Evolutionary conservation across 2,113 vertebrate species (phyloP).

Genomic region (Varanus salvator): DNA sequence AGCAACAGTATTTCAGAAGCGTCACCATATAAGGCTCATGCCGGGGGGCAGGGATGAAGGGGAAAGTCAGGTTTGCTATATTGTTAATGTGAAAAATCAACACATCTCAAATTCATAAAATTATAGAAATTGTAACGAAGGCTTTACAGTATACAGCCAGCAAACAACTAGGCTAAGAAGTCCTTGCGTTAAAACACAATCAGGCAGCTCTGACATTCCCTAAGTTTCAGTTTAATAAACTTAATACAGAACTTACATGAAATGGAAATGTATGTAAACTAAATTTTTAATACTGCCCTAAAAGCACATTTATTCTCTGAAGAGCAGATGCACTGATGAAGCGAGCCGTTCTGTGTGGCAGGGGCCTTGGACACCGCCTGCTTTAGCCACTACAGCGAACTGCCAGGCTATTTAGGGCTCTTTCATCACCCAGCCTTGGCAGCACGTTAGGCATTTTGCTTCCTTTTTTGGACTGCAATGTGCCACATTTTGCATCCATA

Average conservation of each 20-base stretch:
- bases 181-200: conserved; percentile 26
- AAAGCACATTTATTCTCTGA: conserved; percentile 52
- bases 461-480: too few relatives aligned
- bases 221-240: conserved; percentile 69
- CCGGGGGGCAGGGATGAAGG: not conserved
- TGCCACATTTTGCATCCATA: not conserved
- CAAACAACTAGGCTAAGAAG: not conserved
- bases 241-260: conserved; percentile 43
- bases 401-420: conserved; percentile 6
- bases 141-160: not conserved
- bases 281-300: conserved; percentile 73
- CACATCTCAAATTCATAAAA: conserved; percentile 9
- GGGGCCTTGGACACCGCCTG: conserved; percentile 29
- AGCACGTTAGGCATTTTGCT: not conserved
- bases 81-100: conserved; percentile 13
- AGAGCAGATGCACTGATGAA: not conserved
- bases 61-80: not conserved
- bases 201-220: conserved; percentile 23
- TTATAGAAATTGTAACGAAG: not conserved
- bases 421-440: conserved; percentile 32
- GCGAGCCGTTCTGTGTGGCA: conserved; percentile 5
- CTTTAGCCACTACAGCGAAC: not conserved
- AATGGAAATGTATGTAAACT: conserved; percentile 70
- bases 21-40: not conserved
- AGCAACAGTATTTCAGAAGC: not conserved